Conservation (phyloP, 2,797 vertebrate genomes). For the Xenops minutus region DNA sequence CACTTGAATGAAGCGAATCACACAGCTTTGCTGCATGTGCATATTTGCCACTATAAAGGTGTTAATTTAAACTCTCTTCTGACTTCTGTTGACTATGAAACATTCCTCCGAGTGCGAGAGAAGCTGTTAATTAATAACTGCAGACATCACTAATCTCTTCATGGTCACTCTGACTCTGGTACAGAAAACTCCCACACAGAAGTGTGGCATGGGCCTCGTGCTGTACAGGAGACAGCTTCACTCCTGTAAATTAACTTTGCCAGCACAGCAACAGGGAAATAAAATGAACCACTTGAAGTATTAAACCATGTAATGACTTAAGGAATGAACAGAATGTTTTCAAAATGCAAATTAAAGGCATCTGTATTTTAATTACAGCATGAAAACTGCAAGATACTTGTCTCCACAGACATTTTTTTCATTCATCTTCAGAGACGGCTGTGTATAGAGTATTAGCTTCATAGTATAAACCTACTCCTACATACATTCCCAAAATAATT, state of each 20-base stretch:
- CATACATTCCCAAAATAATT: constrained; percentile 71
- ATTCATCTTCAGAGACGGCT: constrained; percentile 9
- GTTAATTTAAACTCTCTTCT: background rate
- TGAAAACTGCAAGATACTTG: background rate
- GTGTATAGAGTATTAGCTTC: constrained; percentile 33
- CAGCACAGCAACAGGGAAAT: background rate
- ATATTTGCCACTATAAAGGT: background rate
- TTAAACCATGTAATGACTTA: background rate
- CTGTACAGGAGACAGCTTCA: background rate
- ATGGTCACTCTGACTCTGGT: background rate
- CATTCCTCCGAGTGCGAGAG: background rate
- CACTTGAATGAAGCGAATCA: background rate
- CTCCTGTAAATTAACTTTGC: background rate
- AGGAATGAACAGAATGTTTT: constrained; percentile 50
- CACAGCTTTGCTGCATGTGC: background rate
- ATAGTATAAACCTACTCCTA: constrained; percentile 62
- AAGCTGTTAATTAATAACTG: background rate
- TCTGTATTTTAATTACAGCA: constrained; percentile 38
- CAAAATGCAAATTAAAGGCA: constrained; percentile 40
- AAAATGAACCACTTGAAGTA: background rate
- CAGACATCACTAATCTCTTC: background rate
- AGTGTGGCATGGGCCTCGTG: rapidly evolving
- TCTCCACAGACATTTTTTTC: constrained; percentile 14
- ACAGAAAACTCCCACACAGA: background rate
- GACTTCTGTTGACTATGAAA: background rate